Base-by-base conservation (phyloP, 2,888 invertebrate species). In the Acrobasis repandana region DNA sequence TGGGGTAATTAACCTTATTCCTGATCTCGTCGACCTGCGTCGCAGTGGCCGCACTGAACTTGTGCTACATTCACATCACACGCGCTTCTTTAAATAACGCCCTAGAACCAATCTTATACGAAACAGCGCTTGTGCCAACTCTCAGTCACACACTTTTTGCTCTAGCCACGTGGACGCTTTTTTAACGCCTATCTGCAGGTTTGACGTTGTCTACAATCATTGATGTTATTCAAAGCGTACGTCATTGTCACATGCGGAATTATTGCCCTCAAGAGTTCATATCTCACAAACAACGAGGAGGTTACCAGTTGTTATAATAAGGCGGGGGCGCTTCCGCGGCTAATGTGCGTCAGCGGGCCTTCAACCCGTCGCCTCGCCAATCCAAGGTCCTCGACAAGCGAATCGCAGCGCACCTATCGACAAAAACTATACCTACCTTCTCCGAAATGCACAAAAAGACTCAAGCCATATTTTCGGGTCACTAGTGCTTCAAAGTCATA, bases 1-100 rank as follows among this genome's bases (percentile, higher is more conserved):
- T 86, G 86, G 80, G 81, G 85, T 88, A 86, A 87, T 90, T 88
- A 87, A 87, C 88, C 88, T 86, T 86, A 86, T 85, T 85, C 79
- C 66, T 66, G 68, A 60, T 79, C 72, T 56, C 70, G 72, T 62
- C 76, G 81, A 78, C 81, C 80, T 76, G 79, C 74, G 75, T 70
- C 72, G 77, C 73, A 70, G 77, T 82, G 77, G 83, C 76, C 75
- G 74, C 78, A 80, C 79, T 90, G 90, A 90, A 90, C 91, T 90
- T 90, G 91, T 83, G 80, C 89, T 85, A 89, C 82, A 86, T 88
- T 82, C 79, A 80, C 78, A 75, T 82, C 79, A 80, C 78, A 75
- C 75, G 72, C 74, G 71, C 66, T 71, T 85, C 86, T 87, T 83
- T 86, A 88, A 90, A 90, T 90, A 90, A 82, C 82, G 73, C 71